Evolutionary conservation across 1,140 invertebrate species (phyloP).

Genomic region (Magallana angulata): DNA sequence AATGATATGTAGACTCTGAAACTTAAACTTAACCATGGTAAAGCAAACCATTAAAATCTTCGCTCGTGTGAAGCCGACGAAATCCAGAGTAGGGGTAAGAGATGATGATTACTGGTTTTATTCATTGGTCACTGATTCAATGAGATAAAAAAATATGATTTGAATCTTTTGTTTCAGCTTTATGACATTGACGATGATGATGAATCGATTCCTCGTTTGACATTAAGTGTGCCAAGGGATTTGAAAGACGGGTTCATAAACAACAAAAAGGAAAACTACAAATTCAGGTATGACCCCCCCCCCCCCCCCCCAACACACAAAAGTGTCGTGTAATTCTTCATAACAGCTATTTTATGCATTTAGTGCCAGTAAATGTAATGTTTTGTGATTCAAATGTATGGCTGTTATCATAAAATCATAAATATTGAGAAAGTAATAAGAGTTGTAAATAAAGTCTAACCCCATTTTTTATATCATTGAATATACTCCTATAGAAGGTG

Average conservation of each 20-base stretch:
- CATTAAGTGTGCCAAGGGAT: conserved; percentile 75
- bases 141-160: neutral
- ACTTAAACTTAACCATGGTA: conserved; percentile 68
- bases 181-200: conserved; percentile 77
- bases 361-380: too few relatives aligned
- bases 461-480: too few relatives aligned
- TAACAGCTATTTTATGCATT: too few relatives aligned
- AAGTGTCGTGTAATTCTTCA: too few relatives aligned
- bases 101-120: neutral
- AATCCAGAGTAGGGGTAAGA: conserved; percentile 69
- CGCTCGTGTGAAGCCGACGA: conserved; percentile 77
- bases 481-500: too few relatives aligned
- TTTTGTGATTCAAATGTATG: too few relatives aligned
- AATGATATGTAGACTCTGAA: too few relatives aligned
- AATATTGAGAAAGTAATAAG: too few relatives aligned
- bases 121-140: neutral
- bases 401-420: too few relatives aligned
- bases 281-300: conserved; percentile 70
- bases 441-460: too few relatives aligned
- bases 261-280: conserved; percentile 79
- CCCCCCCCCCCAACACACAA: too few relatives aligned
- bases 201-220: conserved; percentile 67
- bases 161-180: conserved; percentile 67
- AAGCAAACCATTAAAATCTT: conserved; percentile 80
- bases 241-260: conserved; percentile 77